Percentiles rank a stretch among this genome's conserved stretches.
These are phyloP conservation scores for Tribolium castaneum DNA, from an alignment of 1,140 invertebrate genomes.

Conservation along the genomic window DNA sequence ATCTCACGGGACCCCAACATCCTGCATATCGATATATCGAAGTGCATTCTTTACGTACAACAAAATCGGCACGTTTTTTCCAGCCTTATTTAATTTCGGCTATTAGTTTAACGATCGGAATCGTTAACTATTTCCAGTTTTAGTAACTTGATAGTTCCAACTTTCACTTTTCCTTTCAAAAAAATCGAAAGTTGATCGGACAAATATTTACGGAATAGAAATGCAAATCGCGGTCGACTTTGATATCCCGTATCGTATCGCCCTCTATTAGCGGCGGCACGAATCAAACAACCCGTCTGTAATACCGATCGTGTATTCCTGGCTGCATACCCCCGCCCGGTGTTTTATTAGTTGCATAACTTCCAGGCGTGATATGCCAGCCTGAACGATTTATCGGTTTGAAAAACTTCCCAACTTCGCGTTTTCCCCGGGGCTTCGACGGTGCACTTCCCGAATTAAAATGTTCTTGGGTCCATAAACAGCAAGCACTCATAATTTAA, in stretches of 20 bases:
- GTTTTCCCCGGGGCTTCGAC: background rate
- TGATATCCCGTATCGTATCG: background rate
- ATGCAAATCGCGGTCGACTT: background rate
- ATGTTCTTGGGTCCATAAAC: slow-evolving; percentile 11
- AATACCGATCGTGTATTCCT: background rate
- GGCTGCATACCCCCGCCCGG: background rate
- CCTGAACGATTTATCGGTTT: background rate
- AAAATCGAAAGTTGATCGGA: background rate
- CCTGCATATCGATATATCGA: slow-evolving; percentile 30
- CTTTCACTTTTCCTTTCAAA: slow-evolving; percentile 23
- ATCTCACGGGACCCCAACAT: slow-evolving; percentile 17
- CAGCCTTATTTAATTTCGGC: too few relatives aligned
- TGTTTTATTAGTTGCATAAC: background rate
- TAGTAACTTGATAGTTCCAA: background rate
- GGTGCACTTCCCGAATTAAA: slow-evolving; percentile 24
- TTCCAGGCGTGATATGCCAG: background rate
- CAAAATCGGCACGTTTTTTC: background rate
- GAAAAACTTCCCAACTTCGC: background rate
- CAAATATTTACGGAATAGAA: slow-evolving; percentile 1
- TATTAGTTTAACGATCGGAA: too few relatives aligned
- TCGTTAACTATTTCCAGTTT: background rate
- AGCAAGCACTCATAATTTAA: slow-evolving; percentile 24
- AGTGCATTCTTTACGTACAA: background rate
- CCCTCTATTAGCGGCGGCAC: background rate
- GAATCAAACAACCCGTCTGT: too few relatives aligned